phyloP scores from a whole-genome alignment of 2,113 vertebrate species.

The Atlantisia rogersi region DNA sequence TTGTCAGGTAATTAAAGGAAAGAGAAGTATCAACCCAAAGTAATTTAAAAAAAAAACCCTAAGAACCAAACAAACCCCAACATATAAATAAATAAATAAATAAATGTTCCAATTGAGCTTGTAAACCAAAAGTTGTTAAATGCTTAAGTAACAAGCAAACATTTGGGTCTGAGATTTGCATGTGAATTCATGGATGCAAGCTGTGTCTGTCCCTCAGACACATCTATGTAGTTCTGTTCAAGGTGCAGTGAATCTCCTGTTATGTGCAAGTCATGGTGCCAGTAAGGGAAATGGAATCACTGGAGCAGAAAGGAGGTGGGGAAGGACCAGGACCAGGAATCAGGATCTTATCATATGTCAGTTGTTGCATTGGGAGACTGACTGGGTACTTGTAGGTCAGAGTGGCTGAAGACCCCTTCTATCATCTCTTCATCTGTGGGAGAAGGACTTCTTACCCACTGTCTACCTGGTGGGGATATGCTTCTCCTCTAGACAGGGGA shows the following conservation, averaged over 20 bases:
- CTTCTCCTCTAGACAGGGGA: background rate
- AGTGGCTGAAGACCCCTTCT: background rate
- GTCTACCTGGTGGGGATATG: background rate
- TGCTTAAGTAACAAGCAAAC: background rate
- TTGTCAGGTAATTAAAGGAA: constrained; percentile 72
- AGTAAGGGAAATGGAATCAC: background rate
- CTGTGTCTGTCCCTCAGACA: background rate
- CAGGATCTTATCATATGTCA: background rate
- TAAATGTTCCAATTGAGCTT: constrained; percentile 1
- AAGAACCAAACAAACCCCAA: background rate
- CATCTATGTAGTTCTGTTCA: background rate
- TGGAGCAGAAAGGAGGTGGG: background rate
- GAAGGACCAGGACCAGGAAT: background rate
- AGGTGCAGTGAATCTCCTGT: background rate
- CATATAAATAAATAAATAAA: constrained; percentile 17
- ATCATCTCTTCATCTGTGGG: background rate
- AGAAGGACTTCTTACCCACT: background rate
- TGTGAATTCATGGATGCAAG: background rate
- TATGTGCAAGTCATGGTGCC: background rate
- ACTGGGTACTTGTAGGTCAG: background rate
- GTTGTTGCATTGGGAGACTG: background rate
- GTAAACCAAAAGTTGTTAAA: background rate
- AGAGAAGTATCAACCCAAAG: constrained; percentile 60
- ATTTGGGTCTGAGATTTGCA: background rate
- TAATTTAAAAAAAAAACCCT: too few species aligned